phyloP scores from a whole-genome alignment of 2,797 vertebrate genomes.

The Forpus xanthops region DNA sequence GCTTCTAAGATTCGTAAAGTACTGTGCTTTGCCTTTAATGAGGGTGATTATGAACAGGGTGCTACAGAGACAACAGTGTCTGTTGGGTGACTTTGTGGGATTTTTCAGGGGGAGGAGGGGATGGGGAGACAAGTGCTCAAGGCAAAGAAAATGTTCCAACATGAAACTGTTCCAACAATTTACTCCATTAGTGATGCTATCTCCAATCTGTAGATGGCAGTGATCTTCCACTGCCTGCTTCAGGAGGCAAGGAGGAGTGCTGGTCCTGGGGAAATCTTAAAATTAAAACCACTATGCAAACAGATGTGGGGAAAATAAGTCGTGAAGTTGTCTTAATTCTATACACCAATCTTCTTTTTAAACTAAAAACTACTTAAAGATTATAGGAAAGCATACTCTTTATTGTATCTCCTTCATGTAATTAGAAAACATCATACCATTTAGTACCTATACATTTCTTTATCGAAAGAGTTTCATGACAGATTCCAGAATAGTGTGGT shows the following conservation, averaged over 20 bases:
- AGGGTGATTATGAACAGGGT: neutral
- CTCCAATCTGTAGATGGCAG: slow-evolving; percentile 67
- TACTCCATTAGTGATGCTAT: slow-evolving; percentile 10
- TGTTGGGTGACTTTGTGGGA: neutral
- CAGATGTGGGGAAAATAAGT: neutral
- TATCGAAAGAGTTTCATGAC: neutral
- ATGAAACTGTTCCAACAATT: neutral
- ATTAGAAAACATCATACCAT: neutral
- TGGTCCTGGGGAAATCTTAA: neutral
- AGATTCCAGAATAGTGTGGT: neutral
- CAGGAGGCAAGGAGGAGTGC: neutral
- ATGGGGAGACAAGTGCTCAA: neutral
- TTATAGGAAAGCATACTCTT: neutral
- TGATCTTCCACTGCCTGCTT: slow-evolving; percentile 41
- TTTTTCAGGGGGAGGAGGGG: neutral
- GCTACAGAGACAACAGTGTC: neutral
- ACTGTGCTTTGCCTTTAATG: neutral
- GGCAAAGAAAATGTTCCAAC: neutral
- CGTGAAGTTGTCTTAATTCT: neutral
- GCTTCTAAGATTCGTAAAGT: neutral
- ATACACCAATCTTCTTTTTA: neutral
- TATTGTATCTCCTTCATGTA: neutral
- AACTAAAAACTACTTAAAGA: neutral
- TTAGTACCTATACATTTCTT: neutral
- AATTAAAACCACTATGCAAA: slow-evolving; percentile 5